Evolutionary conservation across 64 coral and sea anemone genomes (phyloP).

Genomic region (Astreopora myriophthalma): DNA sequence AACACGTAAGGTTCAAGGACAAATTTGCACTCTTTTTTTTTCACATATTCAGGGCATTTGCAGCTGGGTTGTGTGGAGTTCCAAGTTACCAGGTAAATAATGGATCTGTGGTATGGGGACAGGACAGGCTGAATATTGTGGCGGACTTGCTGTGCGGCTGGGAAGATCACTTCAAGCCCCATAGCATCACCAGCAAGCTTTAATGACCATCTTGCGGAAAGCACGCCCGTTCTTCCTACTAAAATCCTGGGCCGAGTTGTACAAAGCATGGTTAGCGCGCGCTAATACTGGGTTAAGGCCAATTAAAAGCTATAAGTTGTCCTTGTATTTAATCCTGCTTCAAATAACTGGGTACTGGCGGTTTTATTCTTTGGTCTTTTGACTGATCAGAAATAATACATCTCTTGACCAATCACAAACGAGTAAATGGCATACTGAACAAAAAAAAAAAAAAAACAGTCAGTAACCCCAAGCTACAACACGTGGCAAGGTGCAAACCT

Average conservation of each 20-base stretch:
- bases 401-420: too few species aligned
- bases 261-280: too few species aligned
- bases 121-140: conserved; percentile 91
- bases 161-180: conserved; percentile 56
- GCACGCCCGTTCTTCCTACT: not conserved
- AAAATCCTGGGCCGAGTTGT: not conserved
- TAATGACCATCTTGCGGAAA: not conserved
- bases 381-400: too few species aligned
- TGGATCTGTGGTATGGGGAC: conserved; percentile 89
- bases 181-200: not conserved
- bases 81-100: conserved; percentile 98
- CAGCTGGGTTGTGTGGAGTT: conserved; percentile 82
- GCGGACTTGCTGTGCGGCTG: conserved; percentile 93
- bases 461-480: too few species aligned
- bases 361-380: not conserved
- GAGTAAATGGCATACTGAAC: too few species aligned
- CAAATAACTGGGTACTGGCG: too few species aligned
- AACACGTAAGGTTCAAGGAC: not conserved
- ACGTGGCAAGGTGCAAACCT: too few species aligned
- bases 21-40: not conserved
- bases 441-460: too few species aligned
- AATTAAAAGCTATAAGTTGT: too few species aligned
- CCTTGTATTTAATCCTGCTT: too few species aligned
- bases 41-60: conserved; percentile 67
- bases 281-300: too few species aligned